Base-by-base conservation (phyloP, 2,888 invertebrate genomes). In the Cheilosia urbana region DNA sequence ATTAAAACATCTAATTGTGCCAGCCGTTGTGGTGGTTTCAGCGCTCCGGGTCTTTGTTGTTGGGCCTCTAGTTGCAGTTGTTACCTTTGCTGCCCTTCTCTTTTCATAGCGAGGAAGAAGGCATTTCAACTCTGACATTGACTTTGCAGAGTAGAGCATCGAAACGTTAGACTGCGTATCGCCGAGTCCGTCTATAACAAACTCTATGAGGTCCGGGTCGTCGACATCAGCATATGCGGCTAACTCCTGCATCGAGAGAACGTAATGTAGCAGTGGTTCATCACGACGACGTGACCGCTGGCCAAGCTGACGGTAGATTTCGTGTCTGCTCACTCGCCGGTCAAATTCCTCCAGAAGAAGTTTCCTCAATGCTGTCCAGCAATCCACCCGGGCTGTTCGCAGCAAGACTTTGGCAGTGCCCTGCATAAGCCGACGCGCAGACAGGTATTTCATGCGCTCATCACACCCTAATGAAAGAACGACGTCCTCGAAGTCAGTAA, bases 401-500 rank as follows among this genome's bases (percentile, higher is more conserved):
- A 60, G 24, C 4, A 60, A 4, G 11, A 42, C 9, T 45, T 30
- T 62, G 24, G 42, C 45, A 62, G 62, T 45, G 6, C 42, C 45
- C n/a, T 47, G 47, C 47, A 63, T 45, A 4, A 62, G 62, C 15
- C 45, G 45, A 13, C 45, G 62, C 3, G 27, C 62, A 9, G 13
- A 47, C 2, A 63, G 7, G 2, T 42, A 49, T 21, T 49, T 49
- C 2, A 9, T 11, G 1, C 42, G 60, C 3, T 62, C 45, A 17
- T 27, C 45, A 15, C 49, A 63, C 1, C 19, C 49, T 4, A 51
- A 47, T 7, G 65, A 53, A 1, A 11, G 24, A 3, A 37, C 37
- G 2, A 51, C 65, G 17, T 65, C 65, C 37, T 65, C 65, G 21
- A 21, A 65, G n/a, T 65, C 65, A 1, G 2, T 19, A 19, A 63